These are phyloP conservation scores for Apoderus coryli DNA, from an alignment of 2,888 invertebrate genomes.

Conservation along the genomic window DNA sequence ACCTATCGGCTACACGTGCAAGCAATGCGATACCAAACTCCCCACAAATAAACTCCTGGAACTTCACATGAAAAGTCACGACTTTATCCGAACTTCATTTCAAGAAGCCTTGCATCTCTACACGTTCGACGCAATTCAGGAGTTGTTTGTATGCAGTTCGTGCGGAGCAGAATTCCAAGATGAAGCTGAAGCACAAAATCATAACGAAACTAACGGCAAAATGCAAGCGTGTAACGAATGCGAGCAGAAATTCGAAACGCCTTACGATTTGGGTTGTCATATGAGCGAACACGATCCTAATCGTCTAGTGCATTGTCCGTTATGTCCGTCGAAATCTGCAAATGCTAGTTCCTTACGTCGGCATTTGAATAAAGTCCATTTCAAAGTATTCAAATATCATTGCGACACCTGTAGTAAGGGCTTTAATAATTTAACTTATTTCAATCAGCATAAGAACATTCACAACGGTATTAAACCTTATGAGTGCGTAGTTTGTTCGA, in stretches of 20 bases:
- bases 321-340: constrained; percentile 23
- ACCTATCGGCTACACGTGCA: too few species aligned
- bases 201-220: too few species aligned
- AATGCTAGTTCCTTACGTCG: constrained; percentile 22
- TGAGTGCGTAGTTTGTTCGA: constrained; percentile 37
- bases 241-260: constrained; percentile 23
- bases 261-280: constrained; percentile 27
- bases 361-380: constrained; percentile 27
- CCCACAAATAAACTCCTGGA: too few species aligned
- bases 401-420: constrained; percentile 40
- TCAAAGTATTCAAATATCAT: constrained; percentile 33
- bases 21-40: too few species aligned
- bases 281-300: constrained; percentile 24
- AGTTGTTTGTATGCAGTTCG: not conserved
- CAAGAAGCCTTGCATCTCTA: too few species aligned
- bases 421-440: constrained; percentile 37
- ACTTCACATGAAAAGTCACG: too few species aligned
- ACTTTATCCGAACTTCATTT: too few species aligned
- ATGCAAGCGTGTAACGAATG: constrained; percentile 33
- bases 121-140: not conserved
- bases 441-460: constrained; percentile 40
- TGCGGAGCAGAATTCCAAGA: constrained; percentile 1
- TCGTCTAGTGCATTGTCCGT: constrained; percentile 24
- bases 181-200: constrained; percentile 6
- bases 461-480: constrained; percentile 38